Percentiles rank a stretch among this genome's conserved stretches.
Evolutionary conservation across 1,140 invertebrate species (phyloP).

Genomic region (Rhopalosiphum padi): DNA sequence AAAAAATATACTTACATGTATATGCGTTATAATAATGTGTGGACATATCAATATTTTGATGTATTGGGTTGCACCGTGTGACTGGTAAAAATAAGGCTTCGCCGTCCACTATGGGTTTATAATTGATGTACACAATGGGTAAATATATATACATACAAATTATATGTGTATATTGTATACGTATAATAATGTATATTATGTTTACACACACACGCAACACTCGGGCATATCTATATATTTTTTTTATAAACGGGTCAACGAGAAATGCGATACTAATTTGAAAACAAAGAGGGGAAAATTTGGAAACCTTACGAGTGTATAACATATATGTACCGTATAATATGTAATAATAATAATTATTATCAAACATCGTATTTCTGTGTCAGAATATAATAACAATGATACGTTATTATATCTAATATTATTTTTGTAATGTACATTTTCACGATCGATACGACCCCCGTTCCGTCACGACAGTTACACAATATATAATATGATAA

Average conservation of each 20-base stretch:
- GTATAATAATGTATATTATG: slow-evolving; percentile 19
- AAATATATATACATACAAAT: background rate
- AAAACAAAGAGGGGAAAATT: slow-evolving; percentile 57
- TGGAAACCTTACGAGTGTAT: slow-evolving; percentile 49
- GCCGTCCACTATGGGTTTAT: slow-evolving; percentile 41
- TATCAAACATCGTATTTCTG: slow-evolving; percentile 39
- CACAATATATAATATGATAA: background rate
- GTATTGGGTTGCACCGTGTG: slow-evolving; percentile 46
- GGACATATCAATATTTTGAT: slow-evolving; percentile 51
- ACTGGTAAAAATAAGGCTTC: slow-evolving; percentile 54
- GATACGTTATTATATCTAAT: background rate
- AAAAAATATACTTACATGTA: background rate
- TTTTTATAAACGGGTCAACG: slow-evolving; percentile 49
- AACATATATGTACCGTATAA: slow-evolving; percentile 11
- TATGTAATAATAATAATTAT: slow-evolving; percentile 53
- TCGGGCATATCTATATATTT: background rate
- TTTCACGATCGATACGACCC: background rate
- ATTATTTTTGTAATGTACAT: background rate
- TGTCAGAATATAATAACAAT: slow-evolving; percentile 27
- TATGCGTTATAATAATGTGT: background rate
- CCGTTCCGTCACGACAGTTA: background rate
- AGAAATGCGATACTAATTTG: slow-evolving; percentile 57
- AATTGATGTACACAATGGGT: slow-evolving; percentile 15
- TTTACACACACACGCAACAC: background rate
- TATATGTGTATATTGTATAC: background rate